Evolutionary conservation across 2,888 invertebrate genomes (phyloP).

Genomic region (Drosophila eohydei): DNA sequence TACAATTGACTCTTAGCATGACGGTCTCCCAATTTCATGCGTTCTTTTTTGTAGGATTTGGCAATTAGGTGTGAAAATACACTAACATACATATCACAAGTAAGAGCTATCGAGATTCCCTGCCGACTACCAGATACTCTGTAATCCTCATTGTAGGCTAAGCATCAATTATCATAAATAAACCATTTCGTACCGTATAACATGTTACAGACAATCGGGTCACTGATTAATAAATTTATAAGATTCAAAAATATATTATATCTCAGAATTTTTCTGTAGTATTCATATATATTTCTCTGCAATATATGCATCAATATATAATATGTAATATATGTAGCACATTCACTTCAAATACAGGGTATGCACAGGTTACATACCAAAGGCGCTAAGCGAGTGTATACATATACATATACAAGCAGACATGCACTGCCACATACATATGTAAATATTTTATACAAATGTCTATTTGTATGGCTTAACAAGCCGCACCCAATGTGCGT

Average conservation of each 20-base stretch:
- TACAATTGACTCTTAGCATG: conserved; percentile 19
- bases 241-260: too few relatives aligned
- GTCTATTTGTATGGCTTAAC: conserved; percentile 3
- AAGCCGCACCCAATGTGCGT: conserved; percentile 10
- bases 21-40: conserved; percentile 19
- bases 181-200: too few relatives aligned
- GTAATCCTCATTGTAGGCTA: too few relatives aligned
- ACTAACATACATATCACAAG: conserved; percentile 1
- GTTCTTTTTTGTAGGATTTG: conserved; percentile 29
- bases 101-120: background rate
- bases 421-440: background rate
- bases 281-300: background rate
- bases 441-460: conserved; percentile 12
- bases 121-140: background rate
- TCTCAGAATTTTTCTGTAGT: too few relatives aligned
- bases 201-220: too few relatives aligned
- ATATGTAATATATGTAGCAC: background rate
- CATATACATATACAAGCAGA: background rate
- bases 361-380: background rate
- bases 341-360: background rate
- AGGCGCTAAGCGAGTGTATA: too few relatives aligned
- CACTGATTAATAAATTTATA: too few relatives aligned
- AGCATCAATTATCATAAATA: too few relatives aligned
- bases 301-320: background rate
- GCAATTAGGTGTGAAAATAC: conserved; percentile 30